These are phyloP conservation scores for Nycticorax nycticorax DNA, from an alignment of 2,113 vertebrate species.

Conservation along the genomic window DNA sequence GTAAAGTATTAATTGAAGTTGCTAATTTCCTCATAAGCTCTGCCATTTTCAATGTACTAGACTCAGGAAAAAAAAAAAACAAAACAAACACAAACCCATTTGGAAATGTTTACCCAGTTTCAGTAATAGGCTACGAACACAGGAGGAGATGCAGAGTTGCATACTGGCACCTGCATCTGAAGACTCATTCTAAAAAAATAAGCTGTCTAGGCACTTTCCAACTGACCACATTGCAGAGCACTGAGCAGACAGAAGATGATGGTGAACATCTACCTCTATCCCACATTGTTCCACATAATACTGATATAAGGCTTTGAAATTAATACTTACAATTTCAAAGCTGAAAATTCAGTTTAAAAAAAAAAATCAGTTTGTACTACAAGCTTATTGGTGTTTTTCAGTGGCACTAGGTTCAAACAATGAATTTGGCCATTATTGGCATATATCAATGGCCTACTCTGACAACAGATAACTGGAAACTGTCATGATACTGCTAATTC, in stretches of 20 bases:
- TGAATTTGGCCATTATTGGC: neutral
- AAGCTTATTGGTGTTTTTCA: neutral
- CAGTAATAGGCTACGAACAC: rapidly evolving
- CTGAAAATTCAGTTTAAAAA: neutral
- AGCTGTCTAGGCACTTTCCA: neutral
- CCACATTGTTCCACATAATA: neutral
- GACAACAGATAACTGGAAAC: neutral
- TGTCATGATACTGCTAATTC: neutral
- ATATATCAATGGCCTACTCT: neutral
- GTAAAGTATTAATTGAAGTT: neutral
- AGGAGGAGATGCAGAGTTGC: neutral
- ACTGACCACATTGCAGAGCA: neutral
- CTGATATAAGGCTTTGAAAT: neutral
- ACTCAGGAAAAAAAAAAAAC: too few relatives aligned
- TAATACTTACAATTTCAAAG: neutral
- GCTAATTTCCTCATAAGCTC: neutral
- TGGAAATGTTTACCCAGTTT: neutral
- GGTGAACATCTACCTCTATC: neutral
- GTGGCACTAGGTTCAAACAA: neutral
- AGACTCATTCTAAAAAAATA: neutral
- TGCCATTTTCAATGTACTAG: neutral
- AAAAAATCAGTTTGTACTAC: neutral
- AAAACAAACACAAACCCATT: neutral
- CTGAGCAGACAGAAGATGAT: neutral
- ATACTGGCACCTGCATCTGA: neutral